Percentiles rank a stretch among this genome's conserved stretches.
These are phyloP conservation scores for Anthoscopus minutus DNA, from an alignment of 2,113 vertebrate species.

Conservation along the genomic window DNA sequence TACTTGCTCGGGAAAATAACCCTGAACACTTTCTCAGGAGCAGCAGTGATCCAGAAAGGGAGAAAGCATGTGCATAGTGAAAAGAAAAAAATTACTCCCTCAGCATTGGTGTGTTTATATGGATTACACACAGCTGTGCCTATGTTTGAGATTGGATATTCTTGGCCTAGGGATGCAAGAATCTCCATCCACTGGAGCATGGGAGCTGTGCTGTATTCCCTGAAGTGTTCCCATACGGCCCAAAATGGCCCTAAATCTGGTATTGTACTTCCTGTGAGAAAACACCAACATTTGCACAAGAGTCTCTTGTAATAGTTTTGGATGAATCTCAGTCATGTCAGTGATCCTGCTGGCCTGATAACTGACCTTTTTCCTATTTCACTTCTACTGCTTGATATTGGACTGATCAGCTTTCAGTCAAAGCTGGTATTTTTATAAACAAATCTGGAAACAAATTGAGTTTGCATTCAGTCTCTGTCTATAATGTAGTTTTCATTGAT, in stretches of 20 bases:
- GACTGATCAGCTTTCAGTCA: conserved; percentile 8
- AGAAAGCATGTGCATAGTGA: accelerated
- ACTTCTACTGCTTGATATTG: neutral
- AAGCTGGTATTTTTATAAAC: conserved; percentile 37
- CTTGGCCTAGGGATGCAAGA: neutral
- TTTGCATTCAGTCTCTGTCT: conserved; percentile 27
- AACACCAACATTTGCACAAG: neutral
- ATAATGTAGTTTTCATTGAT: conserved; percentile 60
- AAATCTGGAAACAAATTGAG: conserved; percentile 16
- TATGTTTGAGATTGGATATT: neutral
- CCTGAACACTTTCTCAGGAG: neutral
- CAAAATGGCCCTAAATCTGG: neutral
- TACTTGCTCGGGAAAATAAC: neutral
- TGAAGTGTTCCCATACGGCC: accelerated
- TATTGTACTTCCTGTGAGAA: neutral
- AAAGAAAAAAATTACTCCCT: neutral
- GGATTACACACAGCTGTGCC: neutral
- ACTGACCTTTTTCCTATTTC: neutral
- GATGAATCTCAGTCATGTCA: neutral
- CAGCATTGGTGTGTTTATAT: neutral
- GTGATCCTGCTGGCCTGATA: neutral
- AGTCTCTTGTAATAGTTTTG: neutral
- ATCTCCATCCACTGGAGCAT: neutral
- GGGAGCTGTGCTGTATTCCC: neutral
- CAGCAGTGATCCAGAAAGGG: neutral